These are phyloP conservation scores for Lophotriccus pileatus DNA, from an alignment of 2,797 vertebrate species.

Conservation along the genomic window DNA sequence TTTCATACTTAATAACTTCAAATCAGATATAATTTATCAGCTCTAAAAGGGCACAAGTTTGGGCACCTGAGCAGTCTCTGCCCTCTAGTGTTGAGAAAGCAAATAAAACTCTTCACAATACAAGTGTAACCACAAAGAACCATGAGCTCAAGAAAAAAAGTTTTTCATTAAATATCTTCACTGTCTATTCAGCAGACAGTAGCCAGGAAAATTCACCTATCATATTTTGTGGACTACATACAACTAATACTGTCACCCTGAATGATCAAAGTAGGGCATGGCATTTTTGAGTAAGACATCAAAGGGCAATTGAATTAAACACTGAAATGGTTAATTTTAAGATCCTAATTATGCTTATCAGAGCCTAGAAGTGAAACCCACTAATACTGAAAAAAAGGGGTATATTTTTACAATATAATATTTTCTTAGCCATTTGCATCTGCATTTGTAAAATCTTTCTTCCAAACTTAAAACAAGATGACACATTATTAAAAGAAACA, in stretches of 20 bases:
- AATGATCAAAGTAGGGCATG: background rate
- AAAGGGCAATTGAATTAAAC: background rate
- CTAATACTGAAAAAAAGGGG: background rate
- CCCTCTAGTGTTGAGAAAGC: constrained; percentile 83
- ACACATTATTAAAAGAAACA: background rate
- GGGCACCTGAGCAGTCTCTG: constrained; percentile 75
- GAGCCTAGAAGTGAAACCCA: background rate
- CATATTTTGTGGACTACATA: background rate
- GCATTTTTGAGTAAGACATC: background rate
- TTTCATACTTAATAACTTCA: constrained; percentile 48
- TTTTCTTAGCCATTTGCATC: background rate
- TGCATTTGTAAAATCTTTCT: background rate
- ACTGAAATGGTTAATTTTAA: background rate
- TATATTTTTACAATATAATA: background rate
- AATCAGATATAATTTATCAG: constrained; percentile 67
- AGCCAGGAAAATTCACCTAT: background rate
- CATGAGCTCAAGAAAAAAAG: background rate
- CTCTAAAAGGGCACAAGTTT: constrained; percentile 71
- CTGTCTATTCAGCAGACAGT: background rate
- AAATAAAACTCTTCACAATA: constrained; percentile 64
- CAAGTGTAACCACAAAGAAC: constrained; percentile 35
- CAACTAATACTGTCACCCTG: background rate
- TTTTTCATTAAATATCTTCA: constrained; percentile 47
- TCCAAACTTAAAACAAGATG: background rate
- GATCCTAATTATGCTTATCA: background rate